Percentiles rank a stretch among this genome's conserved stretches.
phyloP scores from a whole-genome alignment of 37 sponge, comb jelly and placozoan species.

The Tethya wilhelma region DNA sequence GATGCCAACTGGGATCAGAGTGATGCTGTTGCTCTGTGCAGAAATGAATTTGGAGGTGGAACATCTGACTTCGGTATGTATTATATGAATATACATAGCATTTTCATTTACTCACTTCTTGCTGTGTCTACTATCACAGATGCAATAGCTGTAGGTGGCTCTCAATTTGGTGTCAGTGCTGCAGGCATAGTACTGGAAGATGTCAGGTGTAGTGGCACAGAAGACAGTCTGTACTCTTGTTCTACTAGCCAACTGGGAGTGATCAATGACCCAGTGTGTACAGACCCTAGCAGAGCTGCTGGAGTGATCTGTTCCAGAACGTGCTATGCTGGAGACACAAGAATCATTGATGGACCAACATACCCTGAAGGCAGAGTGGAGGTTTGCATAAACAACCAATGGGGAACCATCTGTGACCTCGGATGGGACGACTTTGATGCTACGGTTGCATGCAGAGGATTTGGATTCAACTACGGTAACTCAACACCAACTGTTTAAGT shows the following conservation, averaged over 20 bases:
- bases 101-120: too few species aligned
- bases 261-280: background rate
- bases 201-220: slow-evolving; percentile 18
- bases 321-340: slow-evolving; percentile 7
- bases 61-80: too few species aligned
- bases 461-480: background rate
- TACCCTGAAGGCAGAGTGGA: slow-evolving; percentile 20
- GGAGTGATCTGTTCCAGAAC: slow-evolving; percentile 1
- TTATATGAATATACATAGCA: too few species aligned
- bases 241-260: background rate
- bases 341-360: background rate
- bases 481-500: too few species aligned
- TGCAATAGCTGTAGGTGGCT: slow-evolving; percentile 9
- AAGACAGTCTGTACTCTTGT: background rate
- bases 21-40: background rate
- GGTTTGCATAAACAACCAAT: slow-evolving; percentile 9
- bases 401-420: slow-evolving; percentile 35
- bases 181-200: slow-evolving; percentile 3
- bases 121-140: too few species aligned
- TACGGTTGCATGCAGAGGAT: background rate
- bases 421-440: slow-evolving; percentile 29
- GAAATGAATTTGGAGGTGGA: background rate
- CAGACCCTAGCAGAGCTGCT: slow-evolving; percentile 6
- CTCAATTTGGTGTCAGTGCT: background rate
- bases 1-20: background rate